Conservation (phyloP, 2,888 invertebrate species). For the Myathropa florea region DNA sequence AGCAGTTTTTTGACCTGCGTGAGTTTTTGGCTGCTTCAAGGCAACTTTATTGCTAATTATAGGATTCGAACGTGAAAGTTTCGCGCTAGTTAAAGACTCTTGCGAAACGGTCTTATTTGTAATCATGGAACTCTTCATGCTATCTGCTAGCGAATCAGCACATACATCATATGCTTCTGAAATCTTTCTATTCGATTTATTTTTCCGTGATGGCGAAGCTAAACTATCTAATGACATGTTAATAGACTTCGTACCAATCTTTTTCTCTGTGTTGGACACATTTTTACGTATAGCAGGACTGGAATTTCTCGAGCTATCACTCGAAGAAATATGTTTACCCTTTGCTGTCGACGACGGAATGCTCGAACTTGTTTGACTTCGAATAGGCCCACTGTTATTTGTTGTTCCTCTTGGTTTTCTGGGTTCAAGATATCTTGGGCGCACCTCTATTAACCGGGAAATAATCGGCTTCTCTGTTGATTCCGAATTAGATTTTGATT, state of each 20-base stretch:
- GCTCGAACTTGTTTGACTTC: conserved; percentile 78
- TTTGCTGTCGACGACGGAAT: conserved; percentile 76
- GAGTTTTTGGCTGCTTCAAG: conserved; percentile 30
- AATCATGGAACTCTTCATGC: conserved; percentile 80
- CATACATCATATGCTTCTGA: conserved; percentile 75
- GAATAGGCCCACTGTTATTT: conserved; percentile 74
- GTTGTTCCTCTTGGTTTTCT: conserved; percentile 76
- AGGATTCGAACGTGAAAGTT: conserved; percentile 77
- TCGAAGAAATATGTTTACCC: conserved; percentile 79
- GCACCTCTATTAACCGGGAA: conserved; percentile 77
- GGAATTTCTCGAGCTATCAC: conserved; percentile 79
- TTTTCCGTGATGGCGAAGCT: conserved; percentile 76
- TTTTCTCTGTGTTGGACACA: conserved; percentile 70
- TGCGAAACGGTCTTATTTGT: conserved; percentile 80
- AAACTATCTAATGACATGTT: conserved; percentile 80
- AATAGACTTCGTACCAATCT: conserved; percentile 77
- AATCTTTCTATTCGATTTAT: conserved; percentile 72
- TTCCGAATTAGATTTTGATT: conserved; percentile 25
- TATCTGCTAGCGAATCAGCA: conserved; percentile 79
- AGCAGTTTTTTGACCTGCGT: conserved; percentile 29
- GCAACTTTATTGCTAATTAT: conserved; percentile 73
- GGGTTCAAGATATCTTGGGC: conserved; percentile 85
- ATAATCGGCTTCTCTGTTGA: conserved; percentile 60
- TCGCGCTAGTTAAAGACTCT: conserved; percentile 77
- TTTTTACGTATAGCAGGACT: conserved; percentile 78